These are phyloP conservation scores for Enteromius treurensis DNA, from an alignment of 2,797 vertebrate species.

Conservation along the genomic window DNA sequence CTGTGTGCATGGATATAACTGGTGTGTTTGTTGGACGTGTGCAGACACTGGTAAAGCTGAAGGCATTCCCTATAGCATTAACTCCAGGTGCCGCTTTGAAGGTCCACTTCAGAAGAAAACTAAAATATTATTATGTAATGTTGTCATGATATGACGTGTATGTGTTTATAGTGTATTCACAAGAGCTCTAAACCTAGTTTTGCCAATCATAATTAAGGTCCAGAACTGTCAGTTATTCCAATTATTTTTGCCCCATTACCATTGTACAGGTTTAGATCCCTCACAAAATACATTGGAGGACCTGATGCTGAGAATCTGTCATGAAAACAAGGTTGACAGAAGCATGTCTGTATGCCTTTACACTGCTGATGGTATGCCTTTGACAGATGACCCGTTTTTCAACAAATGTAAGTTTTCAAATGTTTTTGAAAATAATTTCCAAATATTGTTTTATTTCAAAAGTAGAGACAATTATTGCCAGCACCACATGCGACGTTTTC, in stretches of 20 bases:
- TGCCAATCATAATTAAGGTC: not conserved
- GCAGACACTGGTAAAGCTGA: not conserved
- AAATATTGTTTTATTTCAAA: not conserved
- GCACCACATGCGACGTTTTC: not conserved
- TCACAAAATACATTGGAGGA: slow-evolving; percentile 70
- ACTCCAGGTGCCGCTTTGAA: not conserved
- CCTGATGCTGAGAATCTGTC: slow-evolving; percentile 66
- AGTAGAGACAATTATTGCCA: not conserved
- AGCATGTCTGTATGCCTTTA: slow-evolving; percentile 67
- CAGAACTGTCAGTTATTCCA: not conserved
- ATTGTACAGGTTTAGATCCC: slow-evolving; percentile 65
- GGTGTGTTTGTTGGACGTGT: not conserved
- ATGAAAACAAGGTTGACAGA: slow-evolving; percentile 56
- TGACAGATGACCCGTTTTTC: slow-evolving; percentile 73
- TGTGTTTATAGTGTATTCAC: not conserved
- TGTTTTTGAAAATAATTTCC: not conserved
- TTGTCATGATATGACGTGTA: not conserved
- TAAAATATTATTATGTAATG: not conserved
- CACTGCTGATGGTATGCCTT: slow-evolving; percentile 68
- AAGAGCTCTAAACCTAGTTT: not conserved
- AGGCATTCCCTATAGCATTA: not conserved
- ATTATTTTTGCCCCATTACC: not conserved
- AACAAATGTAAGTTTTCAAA: slow-evolving; percentile 55
- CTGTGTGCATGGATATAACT: not conserved
- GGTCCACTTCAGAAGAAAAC: not conserved